These are phyloP conservation scores for Corythucha ciliata DNA, from an alignment of 2,888 invertebrate genomes.

Conservation along the genomic window DNA sequence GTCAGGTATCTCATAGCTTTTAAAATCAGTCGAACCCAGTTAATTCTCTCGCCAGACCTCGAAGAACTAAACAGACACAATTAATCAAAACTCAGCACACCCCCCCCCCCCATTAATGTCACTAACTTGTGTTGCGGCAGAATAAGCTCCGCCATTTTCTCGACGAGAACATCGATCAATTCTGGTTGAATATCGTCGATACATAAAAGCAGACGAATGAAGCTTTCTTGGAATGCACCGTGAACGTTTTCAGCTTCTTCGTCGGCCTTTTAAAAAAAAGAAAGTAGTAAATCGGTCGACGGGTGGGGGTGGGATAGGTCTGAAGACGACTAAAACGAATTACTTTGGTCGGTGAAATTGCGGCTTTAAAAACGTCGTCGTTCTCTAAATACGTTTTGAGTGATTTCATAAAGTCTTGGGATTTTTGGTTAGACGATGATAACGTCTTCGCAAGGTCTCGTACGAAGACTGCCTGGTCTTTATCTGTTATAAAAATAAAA, in stretches of 20 bases:
- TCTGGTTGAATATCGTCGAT: slow-evolving; percentile 52
- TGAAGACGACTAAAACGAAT: not conserved
- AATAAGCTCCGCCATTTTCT: slow-evolving; percentile 51
- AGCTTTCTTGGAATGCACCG: slow-evolving; percentile 46
- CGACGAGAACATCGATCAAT: slow-evolving; percentile 51
- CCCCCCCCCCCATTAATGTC: not conserved
- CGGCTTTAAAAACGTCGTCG: slow-evolving; percentile 40
- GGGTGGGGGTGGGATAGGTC: not conserved
- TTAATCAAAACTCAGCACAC: slow-evolving; percentile 9
- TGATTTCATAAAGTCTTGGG: slow-evolving; percentile 31
- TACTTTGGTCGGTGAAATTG: slow-evolving; percentile 40
- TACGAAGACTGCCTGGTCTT: slow-evolving; percentile 33
- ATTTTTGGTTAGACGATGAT: slow-evolving; percentile 16
- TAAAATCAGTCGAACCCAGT: slow-evolving; percentile 45
- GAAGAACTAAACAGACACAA: slow-evolving; percentile 11
- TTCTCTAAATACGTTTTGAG: slow-evolving; percentile 37
- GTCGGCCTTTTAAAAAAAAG: slow-evolving; percentile 24
- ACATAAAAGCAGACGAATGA: slow-evolving; percentile 54
- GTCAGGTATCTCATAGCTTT: slow-evolving; percentile 59
- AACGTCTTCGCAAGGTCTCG: slow-evolving; percentile 25
- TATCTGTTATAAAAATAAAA: slow-evolving; percentile 25
- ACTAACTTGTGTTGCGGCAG: slow-evolving; percentile 41
- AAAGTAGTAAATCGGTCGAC: slow-evolving; percentile 4
- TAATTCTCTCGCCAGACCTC: slow-evolving; percentile 26
- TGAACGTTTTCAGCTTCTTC: slow-evolving; percentile 30